Base-by-base conservation (phyloP, 35 echinoderm and acorn worm genomes). In the Lytechinus variegatus region DNA sequence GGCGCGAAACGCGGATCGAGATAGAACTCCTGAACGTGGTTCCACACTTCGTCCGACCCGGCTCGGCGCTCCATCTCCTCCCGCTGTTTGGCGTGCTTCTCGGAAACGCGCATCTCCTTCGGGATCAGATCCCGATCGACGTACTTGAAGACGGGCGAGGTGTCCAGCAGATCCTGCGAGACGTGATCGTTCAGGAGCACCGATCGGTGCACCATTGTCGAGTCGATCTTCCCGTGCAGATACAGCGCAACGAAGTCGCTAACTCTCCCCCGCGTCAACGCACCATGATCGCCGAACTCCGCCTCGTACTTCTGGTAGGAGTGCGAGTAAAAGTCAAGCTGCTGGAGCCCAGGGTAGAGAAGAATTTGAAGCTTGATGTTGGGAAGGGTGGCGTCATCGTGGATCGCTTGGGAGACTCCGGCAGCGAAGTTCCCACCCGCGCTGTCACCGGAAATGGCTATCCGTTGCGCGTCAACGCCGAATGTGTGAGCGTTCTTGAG, bases 371-470 rank as follows among this genome's bases (percentile, higher is more conserved):
- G 28, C 53, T 97, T 97, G 2, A 99, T 12, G 10, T 93, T 93
- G 10, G 92, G 92, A 8, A 93, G 52, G 10, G 92, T 55, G 52
- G 27, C 56, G 51, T 99, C 97, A 28, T 96, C 94, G 52, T 72
- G 92, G 54, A 99, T 55, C 13, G 72, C 95, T 56, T 97, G 97
- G 21, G 95, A 94, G 79, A 97, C 95, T 28, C 95, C 87, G 1
- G 97, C 94, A 10, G 98, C 94, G 9, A 99, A 60, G 86, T 95
- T 94, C 28, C 96, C 98, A 33, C 98, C 98, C 11, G 97, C 98
- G 54, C 98, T 99, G 95, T 97, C 98, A 24, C 98, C 97, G 10
- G 92, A 95, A 16, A 96, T 91, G 51, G 87, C 96, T n/a, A 99
- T 89, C 44, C 98, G 95, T 27, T 95, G 58, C 4, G 86, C 60